Percentiles rank a stretch among this genome's conserved stretches.
phyloP scores from a whole-genome alignment of 1,140 invertebrate species.

The Drosophila setifemur region DNA sequence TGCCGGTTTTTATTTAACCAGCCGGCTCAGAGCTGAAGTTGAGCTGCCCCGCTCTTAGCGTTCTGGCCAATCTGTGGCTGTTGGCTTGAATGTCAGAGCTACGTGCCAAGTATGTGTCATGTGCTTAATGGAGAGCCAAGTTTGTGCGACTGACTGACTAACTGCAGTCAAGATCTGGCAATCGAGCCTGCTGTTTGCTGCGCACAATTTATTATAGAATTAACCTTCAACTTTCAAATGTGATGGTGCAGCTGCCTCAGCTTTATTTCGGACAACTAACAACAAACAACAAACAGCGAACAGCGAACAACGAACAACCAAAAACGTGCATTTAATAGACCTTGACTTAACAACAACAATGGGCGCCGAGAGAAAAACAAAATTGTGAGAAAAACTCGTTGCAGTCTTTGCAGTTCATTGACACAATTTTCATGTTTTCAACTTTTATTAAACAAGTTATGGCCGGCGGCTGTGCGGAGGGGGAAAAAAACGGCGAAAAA shows the following conservation, averaged over 20 bases:
- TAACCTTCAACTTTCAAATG: constrained; percentile 76
- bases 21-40: constrained; percentile 13
- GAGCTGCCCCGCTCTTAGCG: constrained; percentile 8
- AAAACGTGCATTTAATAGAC: constrained; percentile 65
- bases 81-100: constrained; percentile 37
- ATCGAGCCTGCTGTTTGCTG: constrained; percentile 11
- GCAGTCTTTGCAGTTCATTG: constrained; percentile 61
- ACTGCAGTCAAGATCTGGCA: constrained; percentile 41
- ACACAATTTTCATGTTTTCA: constrained; percentile 58
- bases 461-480: neutral
- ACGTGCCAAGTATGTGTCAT: constrained; percentile 73
- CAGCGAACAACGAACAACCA: constrained; percentile 12
- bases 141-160: constrained; percentile 18
- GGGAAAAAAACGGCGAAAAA: constrained; percentile 5
- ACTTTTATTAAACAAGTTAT: constrained; percentile 36
- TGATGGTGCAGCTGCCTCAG: constrained; percentile 24
- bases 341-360: constrained; percentile 38
- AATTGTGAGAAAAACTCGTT: constrained; percentile 50
- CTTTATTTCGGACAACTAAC: constrained; percentile 22
- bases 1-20: constrained; percentile 48
- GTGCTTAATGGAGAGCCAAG: constrained; percentile 45
- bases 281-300: constrained; percentile 22
- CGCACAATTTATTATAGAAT: constrained; percentile 63
- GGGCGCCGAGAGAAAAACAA: constrained; percentile 26
- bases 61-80: constrained; percentile 27